Conservation (phyloP, 2,888 invertebrate species). For the Petrolisthes cinctipes region DNA sequence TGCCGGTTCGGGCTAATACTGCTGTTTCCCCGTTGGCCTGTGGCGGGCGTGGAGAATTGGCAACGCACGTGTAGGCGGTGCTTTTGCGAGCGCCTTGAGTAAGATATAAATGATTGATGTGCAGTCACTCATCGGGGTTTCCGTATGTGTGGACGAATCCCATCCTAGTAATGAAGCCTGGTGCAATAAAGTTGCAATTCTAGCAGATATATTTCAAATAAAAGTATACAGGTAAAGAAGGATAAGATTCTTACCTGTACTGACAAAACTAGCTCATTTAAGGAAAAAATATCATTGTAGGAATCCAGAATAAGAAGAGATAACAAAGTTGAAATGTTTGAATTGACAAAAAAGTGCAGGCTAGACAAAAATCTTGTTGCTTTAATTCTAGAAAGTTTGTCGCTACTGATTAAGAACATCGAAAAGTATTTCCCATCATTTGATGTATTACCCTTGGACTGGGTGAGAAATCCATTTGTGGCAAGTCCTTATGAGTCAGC, state of each 20-base stretch:
- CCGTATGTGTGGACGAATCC: no score
- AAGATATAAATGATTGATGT: no score
- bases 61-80: no score
- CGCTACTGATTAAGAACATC: constrained; percentile 20
- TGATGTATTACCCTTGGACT: constrained; percentile 23
- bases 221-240: constrained; percentile 10
- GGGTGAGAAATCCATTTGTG: constrained; percentile 17
- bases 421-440: constrained; percentile 26
- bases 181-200: neutral
- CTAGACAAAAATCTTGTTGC: constrained; percentile 18
- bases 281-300: constrained; percentile 18
- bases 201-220: constrained; percentile 23
- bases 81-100: no score
- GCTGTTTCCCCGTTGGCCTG: no score
- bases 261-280: constrained; percentile 13
- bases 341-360: constrained; percentile 14
- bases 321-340: constrained; percentile 19
- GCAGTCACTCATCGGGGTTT: no score
- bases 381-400: constrained; percentile 39
- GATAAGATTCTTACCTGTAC: constrained; percentile 14
- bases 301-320: constrained; percentile 8
- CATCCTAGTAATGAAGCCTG: neutral
- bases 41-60: no score
- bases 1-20: no score
- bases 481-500: constrained; percentile 14